These are phyloP conservation scores for Gnathonemus longibarbis DNA, from an alignment of 2,113 vertebrate genomes.

Conservation along the genomic window DNA sequence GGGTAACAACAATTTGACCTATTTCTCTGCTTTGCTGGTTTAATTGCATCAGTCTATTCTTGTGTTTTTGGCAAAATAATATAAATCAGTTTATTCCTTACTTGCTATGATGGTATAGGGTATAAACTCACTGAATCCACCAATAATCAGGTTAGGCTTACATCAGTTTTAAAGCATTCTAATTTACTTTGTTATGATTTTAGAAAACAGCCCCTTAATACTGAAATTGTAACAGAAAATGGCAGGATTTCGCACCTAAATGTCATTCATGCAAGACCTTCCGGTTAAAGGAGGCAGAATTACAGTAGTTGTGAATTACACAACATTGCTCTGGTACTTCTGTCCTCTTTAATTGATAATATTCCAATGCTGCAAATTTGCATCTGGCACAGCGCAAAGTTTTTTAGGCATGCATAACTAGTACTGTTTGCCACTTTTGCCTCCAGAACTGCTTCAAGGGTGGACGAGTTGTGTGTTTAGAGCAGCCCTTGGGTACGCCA, in stretches of 20 bases:
- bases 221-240: not conserved
- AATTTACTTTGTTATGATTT: not conserved
- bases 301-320: constrained; percentile 18
- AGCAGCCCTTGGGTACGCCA: not conserved
- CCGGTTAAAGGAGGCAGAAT: not conserved
- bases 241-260: not conserved
- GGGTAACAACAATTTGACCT: not conserved
- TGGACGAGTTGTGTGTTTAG: not conserved
- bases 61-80: not conserved
- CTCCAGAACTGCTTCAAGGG: not conserved
- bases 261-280: not conserved
- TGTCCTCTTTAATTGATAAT: not conserved
- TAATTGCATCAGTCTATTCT: not conserved
- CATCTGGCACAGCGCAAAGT: not conserved
- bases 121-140: not conserved
- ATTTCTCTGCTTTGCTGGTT: not conserved
- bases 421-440: not conserved
- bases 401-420: not conserved
- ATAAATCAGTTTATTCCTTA: not conserved
- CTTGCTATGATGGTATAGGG: not conserved
- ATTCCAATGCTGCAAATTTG: not conserved
- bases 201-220: not conserved
- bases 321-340: constrained; percentile 13
- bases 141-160: not conserved
- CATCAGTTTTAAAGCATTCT: not conserved